Base-by-base conservation (phyloP, 2,888 invertebrate species). In the Tetranychus truncatus region DNA sequence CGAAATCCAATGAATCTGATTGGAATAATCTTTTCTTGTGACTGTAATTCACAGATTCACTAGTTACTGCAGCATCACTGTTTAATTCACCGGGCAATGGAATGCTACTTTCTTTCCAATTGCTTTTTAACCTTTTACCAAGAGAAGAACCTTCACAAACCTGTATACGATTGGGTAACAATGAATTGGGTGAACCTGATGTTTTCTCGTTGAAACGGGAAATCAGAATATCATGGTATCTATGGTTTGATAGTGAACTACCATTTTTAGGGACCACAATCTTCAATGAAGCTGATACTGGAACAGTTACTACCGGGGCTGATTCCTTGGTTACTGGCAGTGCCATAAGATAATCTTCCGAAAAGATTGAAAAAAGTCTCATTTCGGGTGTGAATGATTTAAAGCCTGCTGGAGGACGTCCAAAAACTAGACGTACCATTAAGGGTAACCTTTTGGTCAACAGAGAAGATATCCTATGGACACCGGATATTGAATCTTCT, bases 401-500 rank as follows among this genome's bases (percentile, higher is more conserved):
- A 45, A 82, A 80, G 7, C 79, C 80, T 82, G 91, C 86, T 0
- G 94, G 94, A 66, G 91, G 89, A 74, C 90, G 89, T 46, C 95
- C 95, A 81, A 93, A 91, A 6, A 95, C 93, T 80, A 95, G 86
- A 81, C 94, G 87, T 20, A 95, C 94, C 78, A 93, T 93, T 78
- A 95, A 86, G 45, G 95, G 95, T 84, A 95, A 87, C 78, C 95
- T 87, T 83, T 95, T 95, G 78, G 89, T 88, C 75, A 95, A 84
- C 78, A 95, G 85, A 80, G 92, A 93, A 81, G 89, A 88, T 20
- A 93, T 91, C 78, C 91, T 91, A 83, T 95, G 95, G 21, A 95
- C 95, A 34, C 95, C 95, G 81, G 92, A 91, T 78, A 95, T 93
- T 84, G 92, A 93, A 81, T 92, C 92, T 83, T 92, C 91, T 81